Evolutionary conservation across 2,113 vertebrate genomes (phyloP), one percentile per base, ranked within the genome.

Genomic region (Hyaena hyaena): DNA sequence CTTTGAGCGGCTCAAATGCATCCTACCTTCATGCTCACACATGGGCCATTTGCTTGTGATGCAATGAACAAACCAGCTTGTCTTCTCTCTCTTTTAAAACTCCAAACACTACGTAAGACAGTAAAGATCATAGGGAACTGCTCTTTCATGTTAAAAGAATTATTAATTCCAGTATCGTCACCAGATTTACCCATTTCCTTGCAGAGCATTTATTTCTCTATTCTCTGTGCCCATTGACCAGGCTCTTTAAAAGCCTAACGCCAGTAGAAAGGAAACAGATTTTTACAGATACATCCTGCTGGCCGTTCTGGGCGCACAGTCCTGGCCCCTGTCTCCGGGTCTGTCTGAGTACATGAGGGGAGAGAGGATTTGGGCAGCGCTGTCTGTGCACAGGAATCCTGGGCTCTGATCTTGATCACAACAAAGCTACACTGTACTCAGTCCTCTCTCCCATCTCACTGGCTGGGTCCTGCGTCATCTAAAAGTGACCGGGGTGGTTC

Each of bases 141-240:
- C 35, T 92, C 96, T 98, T 97, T 98, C 65, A 97, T 92, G 68
- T 95, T 31, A 9, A 90, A 96, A 97, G 92, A 94, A 81, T 94
- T 95, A 95, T 90, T 90, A 92, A 81, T 91, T 97, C 66, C 86
- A 87, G 48, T 63, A 84, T 76, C 43, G 23, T 65, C 74, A 74
- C 94, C 96, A 98, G 83, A 98, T 96, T 98, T 96, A 94, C 92
- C 66, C 8, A 10, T 85, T 88, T 74, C 84, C 61, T 71, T 92
- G 94, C 63, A 98, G 94, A 98, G 94, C 24, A 87, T 55, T 86
- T 97, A 93, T 79, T 98, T 92, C 58, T 90, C 63, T 45, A 82
- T 14, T 86, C 17, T 82, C 90, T 28, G 19, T 88, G 50, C 95
- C 97, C 4, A 39, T n/a, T 93, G 85, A 97, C 91, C 95, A 97